These are phyloP conservation scores for Fukomys damarensis DNA, from an alignment of 2,113 vertebrate genomes.

Conservation along the genomic window DNA sequence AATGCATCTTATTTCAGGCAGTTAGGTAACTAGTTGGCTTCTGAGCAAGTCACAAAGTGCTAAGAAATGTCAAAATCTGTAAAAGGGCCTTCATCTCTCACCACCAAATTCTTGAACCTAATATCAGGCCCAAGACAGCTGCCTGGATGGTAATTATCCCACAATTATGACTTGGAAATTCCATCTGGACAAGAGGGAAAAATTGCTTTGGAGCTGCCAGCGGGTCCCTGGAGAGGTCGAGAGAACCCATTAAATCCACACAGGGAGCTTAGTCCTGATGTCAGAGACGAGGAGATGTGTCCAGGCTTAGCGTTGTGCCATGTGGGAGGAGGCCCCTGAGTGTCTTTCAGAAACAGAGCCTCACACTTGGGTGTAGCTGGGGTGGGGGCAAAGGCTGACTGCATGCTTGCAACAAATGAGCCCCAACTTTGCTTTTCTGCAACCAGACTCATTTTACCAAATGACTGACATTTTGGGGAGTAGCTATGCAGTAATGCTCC, in stretches of 20 bases:
- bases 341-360: slow-evolving; percentile 16
- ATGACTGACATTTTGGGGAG: background rate
- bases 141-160: slow-evolving; percentile 57
- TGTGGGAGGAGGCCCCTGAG: background rate
- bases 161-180: slow-evolving; percentile 70
- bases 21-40: slow-evolving; percentile 52
- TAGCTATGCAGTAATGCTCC: background rate
- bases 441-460: background rate
- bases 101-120: background rate
- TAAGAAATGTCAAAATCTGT: slow-evolving; percentile 5
- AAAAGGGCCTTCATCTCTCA: background rate
- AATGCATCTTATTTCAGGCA: slow-evolving; percentile 37
- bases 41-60: background rate
- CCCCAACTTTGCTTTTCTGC: background rate
- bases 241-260: slow-evolving; percentile 42
- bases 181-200: slow-evolving; percentile 60
- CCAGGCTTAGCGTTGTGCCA: background rate
- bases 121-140: slow-evolving; percentile 48
- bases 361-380: background rate
- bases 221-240: background rate
- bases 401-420: background rate
- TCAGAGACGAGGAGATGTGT: background rate
- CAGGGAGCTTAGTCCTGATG: background rate
- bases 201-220: slow-evolving; percentile 47
- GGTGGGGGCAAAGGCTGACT: background rate